Conservation (phyloP, 2,888 invertebrate species). For the Dryadula phaetusa region DNA sequence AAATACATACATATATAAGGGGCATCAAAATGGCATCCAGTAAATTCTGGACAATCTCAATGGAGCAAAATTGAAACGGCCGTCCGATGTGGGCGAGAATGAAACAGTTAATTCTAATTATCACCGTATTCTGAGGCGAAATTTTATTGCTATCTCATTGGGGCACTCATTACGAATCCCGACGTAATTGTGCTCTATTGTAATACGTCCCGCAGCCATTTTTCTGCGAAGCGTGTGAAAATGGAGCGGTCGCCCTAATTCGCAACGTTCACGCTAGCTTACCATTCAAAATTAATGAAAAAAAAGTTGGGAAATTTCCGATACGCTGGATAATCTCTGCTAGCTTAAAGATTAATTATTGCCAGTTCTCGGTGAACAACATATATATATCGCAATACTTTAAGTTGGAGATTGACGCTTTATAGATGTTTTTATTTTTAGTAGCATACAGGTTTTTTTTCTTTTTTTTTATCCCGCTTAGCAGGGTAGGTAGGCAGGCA, state of each 20-base stretch:
- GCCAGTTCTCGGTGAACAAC: constrained; percentile 21
- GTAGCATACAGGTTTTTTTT: too few relatives aligned
- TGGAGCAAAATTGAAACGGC: constrained; percentile 64
- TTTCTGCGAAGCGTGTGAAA: constrained; percentile 78
- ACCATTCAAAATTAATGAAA: constrained; percentile 41
- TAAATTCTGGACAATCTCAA: constrained; percentile 60
- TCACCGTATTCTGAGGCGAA: constrained; percentile 76
- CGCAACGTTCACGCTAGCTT: constrained; percentile 58
- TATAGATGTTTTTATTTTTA: not conserved
- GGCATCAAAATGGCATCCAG: constrained; percentile 25
- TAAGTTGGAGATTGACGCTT: not conserved
- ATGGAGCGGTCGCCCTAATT: constrained; percentile 65
- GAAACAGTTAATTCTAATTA: constrained; percentile 84
- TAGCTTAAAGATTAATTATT: constrained; percentile 38
- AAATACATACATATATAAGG: not conserved
- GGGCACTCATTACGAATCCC: constrained; percentile 70
- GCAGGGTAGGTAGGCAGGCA: too few relatives aligned
- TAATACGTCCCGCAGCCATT: constrained; percentile 62
- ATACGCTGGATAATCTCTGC: constrained; percentile 40
- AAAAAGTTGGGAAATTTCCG: constrained; percentile 48
- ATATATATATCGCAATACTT: not conserved
- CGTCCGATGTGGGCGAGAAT: constrained; percentile 77
- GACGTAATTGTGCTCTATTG: constrained; percentile 79
- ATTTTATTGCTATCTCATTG: constrained; percentile 83
- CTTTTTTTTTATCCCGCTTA: too few relatives aligned